Evolutionary conservation across 2,888 invertebrate species (phyloP), one percentile per base, ranked within the genome.

Genomic region (Arrhopalites spinosus): DNA sequence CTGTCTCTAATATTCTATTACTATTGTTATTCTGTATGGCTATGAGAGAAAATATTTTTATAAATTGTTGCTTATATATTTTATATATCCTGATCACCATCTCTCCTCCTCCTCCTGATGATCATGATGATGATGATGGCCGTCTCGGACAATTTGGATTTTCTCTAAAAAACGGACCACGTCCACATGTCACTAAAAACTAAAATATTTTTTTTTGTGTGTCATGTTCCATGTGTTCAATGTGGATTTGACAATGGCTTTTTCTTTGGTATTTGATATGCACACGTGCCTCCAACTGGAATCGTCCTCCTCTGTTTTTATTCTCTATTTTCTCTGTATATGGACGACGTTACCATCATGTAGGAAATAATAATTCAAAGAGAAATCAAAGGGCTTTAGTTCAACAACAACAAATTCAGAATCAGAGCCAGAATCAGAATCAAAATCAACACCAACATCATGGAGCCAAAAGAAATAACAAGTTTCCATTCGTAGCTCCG

Each of bases 401-500:
- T 5, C 47, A 68, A 17, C 23, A 25, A 15, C 5, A 69, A 2
- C 68, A 69, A 36, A 50, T 5, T 20, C 50, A 50, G 50, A 50
- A 20, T 2, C 53, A 53, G 53, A 53, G 1, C 20, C 53, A 53
- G 20, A 17, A 53, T 5, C 53, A 53, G 13, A 8, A 29, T 25
- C 61, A 17, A 29, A n/a, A 70, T 29, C 69, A 70, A 23, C 56
- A 71, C 2, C 2, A 25, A 0, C 68, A 68, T 1, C 25, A 50
- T 11, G 47, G 47, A n/a, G 25, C 59, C 50, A 59, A 69, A 61
- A 63, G 43, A 63, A 67, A 75, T 69, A 23, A 36, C 47, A 75
- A 75, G 23, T 75, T 75, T 27, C 75, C 75, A 27, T 69, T 70
- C 63, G 69, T 75, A 50, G 75, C 69, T 45, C 70, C 59, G 70